Conservation (phyloP, 1,140 invertebrate species). For the Listronotus oregonensis region DNA sequence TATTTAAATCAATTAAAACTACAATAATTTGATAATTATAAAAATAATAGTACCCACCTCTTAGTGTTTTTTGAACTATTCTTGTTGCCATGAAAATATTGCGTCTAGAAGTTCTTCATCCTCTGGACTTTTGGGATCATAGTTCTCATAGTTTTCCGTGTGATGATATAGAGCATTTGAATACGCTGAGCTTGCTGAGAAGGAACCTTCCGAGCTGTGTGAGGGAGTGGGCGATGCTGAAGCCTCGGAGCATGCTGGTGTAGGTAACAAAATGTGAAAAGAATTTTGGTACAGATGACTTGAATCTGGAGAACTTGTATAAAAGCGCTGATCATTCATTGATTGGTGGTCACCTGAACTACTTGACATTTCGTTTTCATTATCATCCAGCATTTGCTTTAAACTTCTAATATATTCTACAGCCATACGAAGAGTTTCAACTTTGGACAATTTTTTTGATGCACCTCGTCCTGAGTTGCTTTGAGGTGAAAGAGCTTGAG, state of each 20-base stretch:
- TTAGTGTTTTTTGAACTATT: constrained; percentile 37
- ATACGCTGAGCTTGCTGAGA: constrained; percentile 61
- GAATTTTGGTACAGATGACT: constrained; percentile 46
- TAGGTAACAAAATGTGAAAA: constrained; percentile 54
- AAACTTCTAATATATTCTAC: constrained; percentile 93
- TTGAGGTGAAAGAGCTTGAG: constrained; percentile 64
- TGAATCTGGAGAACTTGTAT: constrained; percentile 51
- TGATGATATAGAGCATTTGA: constrained; percentile 59
- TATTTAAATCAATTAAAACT: no score
- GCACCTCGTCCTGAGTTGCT: constrained; percentile 67
- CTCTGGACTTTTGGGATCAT: constrained; percentile 82
- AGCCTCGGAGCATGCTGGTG: constrained; percentile 71
- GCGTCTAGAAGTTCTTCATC: constrained; percentile 90
- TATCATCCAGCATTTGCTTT: constrained; percentile 79
- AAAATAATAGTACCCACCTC: constrained; percentile 42
- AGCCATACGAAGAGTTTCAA: constrained; percentile 90
- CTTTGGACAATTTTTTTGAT: constrained; percentile 91
- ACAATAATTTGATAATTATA: neutral
- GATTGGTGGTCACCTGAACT: constrained; percentile 36
- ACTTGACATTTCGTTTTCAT: constrained; percentile 61
- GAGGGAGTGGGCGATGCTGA: constrained; percentile 81
- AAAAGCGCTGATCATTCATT: constrained; percentile 49
- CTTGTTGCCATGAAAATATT: constrained; percentile 84
- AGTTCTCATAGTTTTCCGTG: constrained; percentile 74
- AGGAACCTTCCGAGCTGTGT: constrained; percentile 75